phyloP scores from a whole-genome alignment of 2,888 invertebrate genomes.

The Eucriotettix oculatus region DNA sequence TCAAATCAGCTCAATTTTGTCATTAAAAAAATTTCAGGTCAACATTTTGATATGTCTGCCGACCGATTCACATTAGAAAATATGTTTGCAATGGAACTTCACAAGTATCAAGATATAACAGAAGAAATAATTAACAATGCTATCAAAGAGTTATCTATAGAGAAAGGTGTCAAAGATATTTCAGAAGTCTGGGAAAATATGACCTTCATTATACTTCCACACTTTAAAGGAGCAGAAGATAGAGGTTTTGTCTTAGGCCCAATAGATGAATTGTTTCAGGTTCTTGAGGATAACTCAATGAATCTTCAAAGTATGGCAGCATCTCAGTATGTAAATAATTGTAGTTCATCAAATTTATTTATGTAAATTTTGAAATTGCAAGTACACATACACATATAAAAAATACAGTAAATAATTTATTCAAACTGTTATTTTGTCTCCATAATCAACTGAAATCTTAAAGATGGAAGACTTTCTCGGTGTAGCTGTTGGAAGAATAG shows the following conservation, averaged over 20 bases:
- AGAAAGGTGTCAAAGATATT: conserved; percentile 70
- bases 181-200: conserved; percentile 43
- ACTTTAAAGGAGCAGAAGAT: conserved; percentile 54
- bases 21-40: too few relatives aligned
- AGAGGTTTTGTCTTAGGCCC: conserved; percentile 67
- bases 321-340: conserved; percentile 46
- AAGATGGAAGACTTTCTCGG: too few relatives aligned
- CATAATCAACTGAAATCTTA: too few relatives aligned
- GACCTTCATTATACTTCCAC: conserved; percentile 44
- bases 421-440: too few relatives aligned
- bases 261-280: conserved; percentile 64
- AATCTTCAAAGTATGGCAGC: conserved; percentile 82
- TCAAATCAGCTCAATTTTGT: too few relatives aligned
- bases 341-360: too few relatives aligned
- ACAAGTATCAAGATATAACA: conserved; percentile 69
- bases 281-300: conserved; percentile 79
- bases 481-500: too few relatives aligned
- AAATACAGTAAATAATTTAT: too few relatives aligned
- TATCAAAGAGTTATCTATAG: conserved; percentile 79
- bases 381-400: too few relatives aligned
- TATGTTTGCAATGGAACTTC: conserved; percentile 84
- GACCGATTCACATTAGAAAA: conserved; percentile 81
- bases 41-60: conserved; percentile 72
- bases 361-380: too few relatives aligned
- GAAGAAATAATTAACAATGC: conserved; percentile 77